phyloP scores from a whole-genome alignment of 2,888 invertebrate species.

The Lissocephala sabroskyi region DNA sequence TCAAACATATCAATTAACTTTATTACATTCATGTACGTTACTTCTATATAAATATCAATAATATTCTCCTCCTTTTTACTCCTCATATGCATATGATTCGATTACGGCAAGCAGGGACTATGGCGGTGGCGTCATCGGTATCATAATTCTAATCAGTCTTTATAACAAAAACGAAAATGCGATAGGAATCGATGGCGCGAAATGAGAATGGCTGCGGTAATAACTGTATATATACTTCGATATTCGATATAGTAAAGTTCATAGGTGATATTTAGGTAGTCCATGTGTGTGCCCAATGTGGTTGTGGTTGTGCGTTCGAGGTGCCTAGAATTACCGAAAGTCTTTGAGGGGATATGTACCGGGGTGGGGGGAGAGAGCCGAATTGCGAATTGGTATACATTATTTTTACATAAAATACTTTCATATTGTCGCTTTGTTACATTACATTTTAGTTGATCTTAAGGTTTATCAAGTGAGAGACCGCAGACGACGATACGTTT shows the following conservation, averaged over 20 bases:
- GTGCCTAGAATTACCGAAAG: too few relatives aligned
- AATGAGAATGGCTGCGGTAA: slow-evolving; percentile 23
- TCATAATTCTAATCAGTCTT: slow-evolving; percentile 64
- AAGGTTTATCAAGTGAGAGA: slow-evolving; percentile 30
- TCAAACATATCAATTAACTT: background rate
- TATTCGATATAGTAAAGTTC: too few relatives aligned
- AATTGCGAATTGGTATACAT: slow-evolving; percentile 6
- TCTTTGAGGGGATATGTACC: slow-evolving; percentile 19
- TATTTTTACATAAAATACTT: slow-evolving; percentile 47
- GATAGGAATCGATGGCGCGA: too few relatives aligned
- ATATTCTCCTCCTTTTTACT: background rate
- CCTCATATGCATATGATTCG: background rate
- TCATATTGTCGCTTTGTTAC: slow-evolving; percentile 61
- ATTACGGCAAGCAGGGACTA: slow-evolving; percentile 7
- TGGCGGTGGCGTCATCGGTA: slow-evolving; percentile 7
- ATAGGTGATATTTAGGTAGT: too few relatives aligned
- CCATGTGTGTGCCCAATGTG: too few relatives aligned
- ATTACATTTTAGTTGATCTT: slow-evolving; percentile 55
- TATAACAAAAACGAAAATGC: slow-evolving; percentile 46
- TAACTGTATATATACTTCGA: too few relatives aligned
- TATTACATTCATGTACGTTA: too few relatives aligned
- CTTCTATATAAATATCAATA: background rate
- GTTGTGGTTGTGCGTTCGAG: too few relatives aligned
- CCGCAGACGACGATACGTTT: slow-evolving; percentile 34
- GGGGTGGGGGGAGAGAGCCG: too few relatives aligned